Percentiles rank a stretch among this genome's conserved stretches.
Evolutionary conservation across 1,140 invertebrate species (phyloP).

Genomic region (Trinorchestia longiramus): DNA sequence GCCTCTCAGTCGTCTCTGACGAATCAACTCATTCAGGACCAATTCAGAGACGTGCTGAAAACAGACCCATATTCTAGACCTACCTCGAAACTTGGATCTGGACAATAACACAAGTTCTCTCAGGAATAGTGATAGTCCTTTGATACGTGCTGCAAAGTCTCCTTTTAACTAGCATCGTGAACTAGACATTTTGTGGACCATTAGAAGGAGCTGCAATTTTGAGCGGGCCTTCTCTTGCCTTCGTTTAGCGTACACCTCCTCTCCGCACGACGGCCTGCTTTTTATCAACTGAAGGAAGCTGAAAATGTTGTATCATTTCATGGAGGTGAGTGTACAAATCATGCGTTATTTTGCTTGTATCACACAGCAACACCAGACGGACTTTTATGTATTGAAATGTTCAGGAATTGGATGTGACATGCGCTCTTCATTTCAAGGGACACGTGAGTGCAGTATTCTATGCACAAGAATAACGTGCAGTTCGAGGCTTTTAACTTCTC

Average conservation of each 20-base stretch:
- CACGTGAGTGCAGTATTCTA: too few species aligned
- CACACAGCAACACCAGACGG: too few species aligned
- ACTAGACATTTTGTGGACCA: background rate
- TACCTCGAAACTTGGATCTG: background rate
- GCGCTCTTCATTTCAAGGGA: too few species aligned
- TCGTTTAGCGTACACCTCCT: background rate
- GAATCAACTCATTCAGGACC: background rate
- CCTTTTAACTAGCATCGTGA: background rate
- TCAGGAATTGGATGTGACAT: too few species aligned
- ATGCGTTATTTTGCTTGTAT: background rate
- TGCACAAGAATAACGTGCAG: too few species aligned
- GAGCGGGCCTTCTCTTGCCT: background rate
- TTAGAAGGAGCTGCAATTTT: background rate
- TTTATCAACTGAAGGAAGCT: background rate
- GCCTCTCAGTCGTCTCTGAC: background rate
- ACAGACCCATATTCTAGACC: background rate
- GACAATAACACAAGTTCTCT: background rate
- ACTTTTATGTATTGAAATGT: too few species aligned
- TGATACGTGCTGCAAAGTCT: too few species aligned
- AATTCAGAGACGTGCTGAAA: background rate
- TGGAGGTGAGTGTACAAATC: background rate
- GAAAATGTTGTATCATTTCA: conserved; percentile 35
- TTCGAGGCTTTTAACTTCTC: too few species aligned
- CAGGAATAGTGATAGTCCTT: background rate
- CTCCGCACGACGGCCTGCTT: background rate